phyloP scores from a whole-genome alignment of 2,797 vertebrate genomes.

The Sebastes itinus region DNA sequence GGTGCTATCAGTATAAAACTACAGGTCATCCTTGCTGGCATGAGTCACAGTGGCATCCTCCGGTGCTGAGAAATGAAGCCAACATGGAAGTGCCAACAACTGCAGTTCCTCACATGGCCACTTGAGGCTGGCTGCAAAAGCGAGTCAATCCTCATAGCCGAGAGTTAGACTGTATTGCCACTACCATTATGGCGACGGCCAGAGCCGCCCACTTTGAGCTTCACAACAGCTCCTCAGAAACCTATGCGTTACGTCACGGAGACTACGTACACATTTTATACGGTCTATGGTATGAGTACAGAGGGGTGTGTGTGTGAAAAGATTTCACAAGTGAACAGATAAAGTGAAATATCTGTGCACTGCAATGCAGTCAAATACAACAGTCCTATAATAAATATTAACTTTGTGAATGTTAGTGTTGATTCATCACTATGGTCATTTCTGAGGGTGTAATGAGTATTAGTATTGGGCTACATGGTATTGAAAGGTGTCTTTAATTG shows the following conservation, averaged over 20 bases:
- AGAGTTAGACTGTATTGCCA: too few relatives aligned
- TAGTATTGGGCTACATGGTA: not conserved
- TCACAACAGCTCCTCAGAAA: too few relatives aligned
- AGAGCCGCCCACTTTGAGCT: too few relatives aligned
- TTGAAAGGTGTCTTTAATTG: not conserved
- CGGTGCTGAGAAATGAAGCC: too few relatives aligned
- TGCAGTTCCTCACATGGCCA: too few relatives aligned
- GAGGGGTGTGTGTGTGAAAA: not conserved
- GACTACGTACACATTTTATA: too few relatives aligned
- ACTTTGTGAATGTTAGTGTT: not conserved
- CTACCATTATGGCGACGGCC: too few relatives aligned
- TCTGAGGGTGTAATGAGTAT: not conserved
- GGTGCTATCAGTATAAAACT: not conserved
- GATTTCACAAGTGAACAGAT: not conserved
- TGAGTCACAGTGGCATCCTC: too few relatives aligned
- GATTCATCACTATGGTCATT: not conserved
- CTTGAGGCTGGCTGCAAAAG: too few relatives aligned
- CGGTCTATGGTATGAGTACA: not conserved
- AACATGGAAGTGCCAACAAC: not conserved
- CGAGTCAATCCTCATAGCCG: too few relatives aligned
- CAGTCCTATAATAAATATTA: not conserved
- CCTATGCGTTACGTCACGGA: too few relatives aligned
- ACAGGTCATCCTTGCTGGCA: not conserved
- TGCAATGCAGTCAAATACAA: not conserved
- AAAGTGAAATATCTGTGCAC: not conserved